Base-by-base conservation (phyloP, 2,888 invertebrate species). In the Leptopilina myrica region DNA sequence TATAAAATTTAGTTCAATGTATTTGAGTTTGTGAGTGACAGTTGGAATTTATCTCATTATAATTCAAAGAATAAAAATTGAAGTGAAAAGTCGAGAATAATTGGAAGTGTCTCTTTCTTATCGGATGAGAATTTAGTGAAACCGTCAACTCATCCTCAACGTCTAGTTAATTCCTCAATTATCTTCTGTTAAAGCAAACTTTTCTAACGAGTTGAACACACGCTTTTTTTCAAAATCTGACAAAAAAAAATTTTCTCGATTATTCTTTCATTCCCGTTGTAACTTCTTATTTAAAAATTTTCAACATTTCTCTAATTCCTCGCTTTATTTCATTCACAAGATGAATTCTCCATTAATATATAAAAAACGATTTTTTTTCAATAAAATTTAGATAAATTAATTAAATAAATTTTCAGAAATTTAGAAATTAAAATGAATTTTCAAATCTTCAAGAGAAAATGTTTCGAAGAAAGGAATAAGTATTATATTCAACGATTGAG, bases 161-260 rank as follows among this genome's bases (percentile, higher is more conserved):
- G 78, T 79, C 80, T 78, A 80, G 81, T 81, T 81, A 81, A 83
- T 81, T 83, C 79, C 79, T 49, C 79, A 81, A 80, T 83, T 81
- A 81, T 73, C 76, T 78, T 78, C 75, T 76, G 77, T 80, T 79
- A 79, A 81, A 80, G 79, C 80, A 77, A 81, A 80, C 76, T 26
- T 56, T 43, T 66, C 43, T 78, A 77, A 77, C 65, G 76, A 78
- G 69, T 66, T 59, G 73, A 76, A 65, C 66, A 67, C 67, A 62
- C 20, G 20, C 49, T 62, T 62, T 15, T 62, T 62, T 20, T 15
- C 15, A 20, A 8, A 15, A 62, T 62, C 20, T 20, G 20, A 62
- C 15, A 62, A 62, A 33, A 33, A 33, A 33, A 33, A 33, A 2
- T 33, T 33, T 62, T 62, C 15, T 20, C 62, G 7, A 20, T 20